Percentiles rank a stretch among this genome's conserved stretches.
phyloP scores from a whole-genome alignment of 2,797 vertebrate species.

The Pseudochaenichthys georgianus region DNA sequence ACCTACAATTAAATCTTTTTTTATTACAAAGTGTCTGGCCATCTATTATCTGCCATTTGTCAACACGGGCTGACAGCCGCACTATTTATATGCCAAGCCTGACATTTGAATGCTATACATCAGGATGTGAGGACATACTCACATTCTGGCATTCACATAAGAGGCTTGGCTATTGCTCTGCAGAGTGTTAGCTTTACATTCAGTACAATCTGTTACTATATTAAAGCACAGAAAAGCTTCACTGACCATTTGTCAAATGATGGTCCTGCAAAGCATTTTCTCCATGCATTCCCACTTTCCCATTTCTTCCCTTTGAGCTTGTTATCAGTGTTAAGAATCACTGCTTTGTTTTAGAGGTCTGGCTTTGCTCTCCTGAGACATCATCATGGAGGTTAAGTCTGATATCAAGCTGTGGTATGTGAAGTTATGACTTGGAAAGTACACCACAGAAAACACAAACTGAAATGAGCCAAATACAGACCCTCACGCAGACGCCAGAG shows the following conservation, averaged over 20 bases:
- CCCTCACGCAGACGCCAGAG: constrained; percentile 49
- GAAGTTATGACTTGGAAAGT: constrained; percentile 55
- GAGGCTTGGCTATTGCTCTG: constrained; percentile 41
- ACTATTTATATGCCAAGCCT: constrained; percentile 75
- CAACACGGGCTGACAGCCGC: constrained; percentile 67
- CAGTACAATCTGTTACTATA: constrained; percentile 38
- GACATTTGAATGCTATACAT: constrained; percentile 78
- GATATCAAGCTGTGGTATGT: constrained; percentile 46
- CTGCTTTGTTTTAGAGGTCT: constrained; percentile 35
- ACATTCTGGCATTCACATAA: constrained; percentile 67
- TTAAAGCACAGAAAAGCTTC: constrained; percentile 40
- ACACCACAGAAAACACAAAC: constrained; percentile 38
- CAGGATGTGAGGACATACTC: constrained; percentile 67
- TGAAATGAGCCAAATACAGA: constrained; percentile 65
- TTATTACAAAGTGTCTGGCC: constrained; percentile 70
- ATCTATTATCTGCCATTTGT: constrained; percentile 73
- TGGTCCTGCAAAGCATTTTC: background rate
- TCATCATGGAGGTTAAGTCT: constrained; percentile 51
- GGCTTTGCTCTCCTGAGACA: constrained; percentile 47
- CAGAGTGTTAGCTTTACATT: constrained; percentile 34
- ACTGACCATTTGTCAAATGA: constrained; percentile 49
- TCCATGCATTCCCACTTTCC: constrained; percentile 30
- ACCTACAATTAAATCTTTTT: constrained; percentile 81
- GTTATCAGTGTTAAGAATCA: constrained; percentile 55
- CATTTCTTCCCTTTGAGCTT: constrained; percentile 47